A percentile compares a stretch with the other conserved stretches of the same genome.
Evolutionary conservation across 1,140 invertebrate species (phyloP).

Genomic region (Tachypleus tridentatus): DNA sequence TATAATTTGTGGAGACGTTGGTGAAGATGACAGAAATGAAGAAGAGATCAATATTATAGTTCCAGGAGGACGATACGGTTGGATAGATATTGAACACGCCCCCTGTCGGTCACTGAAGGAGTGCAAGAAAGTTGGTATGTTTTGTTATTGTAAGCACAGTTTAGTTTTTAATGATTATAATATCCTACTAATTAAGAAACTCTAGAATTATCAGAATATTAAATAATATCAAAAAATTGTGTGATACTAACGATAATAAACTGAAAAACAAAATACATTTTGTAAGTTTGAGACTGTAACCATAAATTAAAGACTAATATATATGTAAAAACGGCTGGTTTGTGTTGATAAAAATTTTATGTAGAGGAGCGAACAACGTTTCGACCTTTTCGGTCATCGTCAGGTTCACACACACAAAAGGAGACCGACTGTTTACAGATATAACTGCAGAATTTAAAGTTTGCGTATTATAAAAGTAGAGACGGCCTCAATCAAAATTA

Average conservation of each 20-base stretch:
- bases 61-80: conserved; percentile 4
- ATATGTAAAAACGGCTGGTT: no score
- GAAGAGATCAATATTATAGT: conserved; percentile 7
- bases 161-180: no score
- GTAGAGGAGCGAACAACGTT: no score
- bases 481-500: no score
- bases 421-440: no score
- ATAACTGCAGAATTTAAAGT: no score
- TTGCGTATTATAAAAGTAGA: no score
- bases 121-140: conserved; percentile 1
- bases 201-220: neutral
- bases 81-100: neutral
- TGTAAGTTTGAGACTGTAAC: neutral
- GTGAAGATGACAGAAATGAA: neutral
- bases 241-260: neutral
- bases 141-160: neutral
- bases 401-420: no score
- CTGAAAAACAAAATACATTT: conserved; percentile 4
- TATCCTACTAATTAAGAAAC: no score
- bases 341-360: no score
- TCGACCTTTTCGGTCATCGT: no score
- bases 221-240: neutral
- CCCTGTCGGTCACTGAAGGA: neutral
- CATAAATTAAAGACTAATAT: no score
- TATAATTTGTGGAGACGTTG: conserved; percentile 11